Evolutionary conservation across 2,797 vertebrate genomes (phyloP).

Genomic region (Chelonia mydas): DNA sequence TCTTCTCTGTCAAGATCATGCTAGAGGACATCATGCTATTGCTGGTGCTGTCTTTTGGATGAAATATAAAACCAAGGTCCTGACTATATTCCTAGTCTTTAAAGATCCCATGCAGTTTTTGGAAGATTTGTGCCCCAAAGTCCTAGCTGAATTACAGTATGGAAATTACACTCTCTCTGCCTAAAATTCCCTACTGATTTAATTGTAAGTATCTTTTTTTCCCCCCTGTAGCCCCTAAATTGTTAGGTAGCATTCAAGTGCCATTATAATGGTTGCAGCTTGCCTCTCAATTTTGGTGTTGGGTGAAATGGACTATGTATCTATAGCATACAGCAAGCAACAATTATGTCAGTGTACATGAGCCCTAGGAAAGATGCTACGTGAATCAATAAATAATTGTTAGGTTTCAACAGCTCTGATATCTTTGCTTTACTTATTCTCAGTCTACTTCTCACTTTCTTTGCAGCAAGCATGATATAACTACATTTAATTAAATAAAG

Average conservation of each 20-base stretch:
- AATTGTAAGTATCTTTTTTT: neutral
- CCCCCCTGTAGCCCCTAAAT: neutral
- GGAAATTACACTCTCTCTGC: neutral
- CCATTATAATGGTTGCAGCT: neutral
- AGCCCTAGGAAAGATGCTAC: neutral
- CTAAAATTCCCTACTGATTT: accelerated
- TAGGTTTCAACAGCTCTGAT: neutral
- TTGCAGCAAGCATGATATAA: neutral
- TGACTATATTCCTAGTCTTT: neutral
- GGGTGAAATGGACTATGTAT: neutral
- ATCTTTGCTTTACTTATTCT: neutral
- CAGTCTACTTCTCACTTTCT: neutral
- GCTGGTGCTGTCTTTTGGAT: neutral
- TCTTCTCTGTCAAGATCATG: neutral
- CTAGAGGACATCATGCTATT: neutral
- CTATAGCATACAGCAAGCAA: neutral
- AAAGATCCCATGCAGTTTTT: neutral
- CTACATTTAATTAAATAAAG: neutral
- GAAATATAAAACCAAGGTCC: neutral
- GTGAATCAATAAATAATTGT: neutral
- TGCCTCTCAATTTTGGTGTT: neutral
- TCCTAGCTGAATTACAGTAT: neutral
- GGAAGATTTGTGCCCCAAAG: neutral
- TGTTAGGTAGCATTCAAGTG: neutral
- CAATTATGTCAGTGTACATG: neutral